Conservation (phyloP, 2,113 vertebrate species). For the Petrocephalus microphthalmus region DNA sequence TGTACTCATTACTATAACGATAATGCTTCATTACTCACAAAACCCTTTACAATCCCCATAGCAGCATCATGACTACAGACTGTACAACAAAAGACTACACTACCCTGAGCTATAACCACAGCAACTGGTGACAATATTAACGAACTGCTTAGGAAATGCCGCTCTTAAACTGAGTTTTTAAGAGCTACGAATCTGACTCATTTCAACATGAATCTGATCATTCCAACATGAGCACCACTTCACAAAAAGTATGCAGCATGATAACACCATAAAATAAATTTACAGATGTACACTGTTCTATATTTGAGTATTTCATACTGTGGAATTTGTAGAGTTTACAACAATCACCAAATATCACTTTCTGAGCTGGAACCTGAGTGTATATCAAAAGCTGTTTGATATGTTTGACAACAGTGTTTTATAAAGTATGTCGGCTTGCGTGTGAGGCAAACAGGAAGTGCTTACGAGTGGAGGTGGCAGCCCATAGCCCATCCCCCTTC, state of each 20-base stretch:
- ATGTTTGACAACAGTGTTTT: not conserved
- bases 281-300: not conserved
- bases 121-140: not conserved
- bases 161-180: not conserved
- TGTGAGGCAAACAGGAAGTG: constrained; percentile 21
- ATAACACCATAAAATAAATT: not conserved
- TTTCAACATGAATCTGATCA: not conserved
- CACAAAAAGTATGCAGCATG: not conserved
- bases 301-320: not conserved
- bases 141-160: not conserved
- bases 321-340: not conserved
- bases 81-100: not conserved
- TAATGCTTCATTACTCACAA: not conserved
- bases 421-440: not conserved
- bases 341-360: not conserved
- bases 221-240: not conserved
- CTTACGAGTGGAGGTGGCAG: not conserved
- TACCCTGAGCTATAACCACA: not conserved
- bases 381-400: not conserved
- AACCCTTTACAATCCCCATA: not conserved
- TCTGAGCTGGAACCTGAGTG: not conserved
- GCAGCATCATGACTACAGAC: not conserved
- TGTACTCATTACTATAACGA: not conserved
- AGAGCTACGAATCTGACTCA: not conserved
- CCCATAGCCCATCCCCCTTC: not conserved